phyloP scores from a whole-genome alignment of 2,888 invertebrate species.

The Leptinotarsa tumamoca region DNA sequence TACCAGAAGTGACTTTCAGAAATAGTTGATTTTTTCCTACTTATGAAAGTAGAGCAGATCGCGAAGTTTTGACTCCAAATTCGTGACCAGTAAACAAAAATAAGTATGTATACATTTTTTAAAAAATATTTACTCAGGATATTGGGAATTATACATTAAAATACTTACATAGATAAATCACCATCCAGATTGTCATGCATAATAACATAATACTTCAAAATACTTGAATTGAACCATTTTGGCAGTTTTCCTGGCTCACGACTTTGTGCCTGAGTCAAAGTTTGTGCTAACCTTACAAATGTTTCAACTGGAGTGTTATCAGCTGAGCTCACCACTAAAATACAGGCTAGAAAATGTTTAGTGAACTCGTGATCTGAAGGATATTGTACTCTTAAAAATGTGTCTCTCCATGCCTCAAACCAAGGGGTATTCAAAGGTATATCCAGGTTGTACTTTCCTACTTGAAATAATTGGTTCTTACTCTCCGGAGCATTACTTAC shows the following conservation, averaged over 20 bases:
- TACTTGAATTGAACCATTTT: constrained; percentile 84
- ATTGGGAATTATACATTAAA: neutral
- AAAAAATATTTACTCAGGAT: no score
- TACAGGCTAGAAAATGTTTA: constrained; percentile 86
- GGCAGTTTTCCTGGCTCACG: constrained; percentile 78
- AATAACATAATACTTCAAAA: constrained; percentile 89
- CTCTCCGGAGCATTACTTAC: constrained; percentile 62
- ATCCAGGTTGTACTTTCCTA: constrained; percentile 72
- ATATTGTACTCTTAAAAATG: constrained; percentile 87
- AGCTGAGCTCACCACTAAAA: constrained; percentile 79
- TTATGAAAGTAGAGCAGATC: no score
- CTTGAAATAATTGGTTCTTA: constrained; percentile 52
- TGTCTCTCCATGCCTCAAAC: constrained; percentile 96
- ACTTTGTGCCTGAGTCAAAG: constrained; percentile 79
- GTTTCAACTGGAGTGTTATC: constrained; percentile 85
- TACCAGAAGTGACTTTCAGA: no score
- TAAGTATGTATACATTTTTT: no score
- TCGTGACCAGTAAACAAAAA: no score
- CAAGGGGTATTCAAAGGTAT: constrained; percentile 87
- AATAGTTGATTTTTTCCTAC: no score
- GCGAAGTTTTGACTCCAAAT: no score
- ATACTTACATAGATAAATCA: constrained; percentile 79
- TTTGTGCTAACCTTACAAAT: constrained; percentile 83
- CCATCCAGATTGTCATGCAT: constrained; percentile 85
- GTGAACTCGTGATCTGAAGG: constrained; percentile 97